Conservation (phyloP, 23 tunicate species). For the Trididemnum nubilum region DNA sequence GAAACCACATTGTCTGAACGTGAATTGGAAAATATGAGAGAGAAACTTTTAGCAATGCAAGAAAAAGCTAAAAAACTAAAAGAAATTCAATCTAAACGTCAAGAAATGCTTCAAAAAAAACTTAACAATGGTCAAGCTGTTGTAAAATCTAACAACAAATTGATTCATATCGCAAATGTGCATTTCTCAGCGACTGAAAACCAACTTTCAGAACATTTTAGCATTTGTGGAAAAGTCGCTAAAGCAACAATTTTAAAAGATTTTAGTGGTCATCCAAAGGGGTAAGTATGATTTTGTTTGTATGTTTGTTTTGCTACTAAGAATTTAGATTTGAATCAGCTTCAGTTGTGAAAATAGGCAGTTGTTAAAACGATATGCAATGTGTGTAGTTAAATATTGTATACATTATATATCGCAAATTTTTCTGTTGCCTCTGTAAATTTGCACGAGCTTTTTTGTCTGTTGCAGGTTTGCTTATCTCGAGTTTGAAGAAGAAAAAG, state of each 20-base stretch:
- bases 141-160: conserved; percentile 28
- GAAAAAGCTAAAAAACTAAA: conserved; percentile 68
- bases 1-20: conserved; percentile 4
- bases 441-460: too few species aligned
- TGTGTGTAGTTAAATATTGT: too few species aligned
- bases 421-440: too few species aligned
- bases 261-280: conserved; percentile 86
- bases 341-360: too few species aligned
- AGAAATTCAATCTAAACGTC: conserved; percentile 62
- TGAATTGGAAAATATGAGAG: conserved; percentile 64
- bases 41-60: conserved; percentile 63
- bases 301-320: conserved; percentile 78
- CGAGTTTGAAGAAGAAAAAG: conserved; percentile 73
- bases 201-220: conserved; percentile 82
- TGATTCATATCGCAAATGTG: conserved; percentile 77
- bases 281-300: conserved; percentile 51
- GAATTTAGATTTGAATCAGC: too few species aligned
- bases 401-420: too few species aligned
- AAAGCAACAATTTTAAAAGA: conserved; percentile 81
- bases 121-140: conserved; percentile 10
- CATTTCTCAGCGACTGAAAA: conserved; percentile 89
- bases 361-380: too few species aligned
- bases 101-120: conserved; percentile 22
- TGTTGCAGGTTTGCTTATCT: conserved; percentile 78
- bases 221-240: conserved; percentile 83